These are phyloP conservation scores for Montipora efflorescens DNA, from an alignment of 64 coral and sea anemone genomes.

Conservation along the genomic window DNA sequence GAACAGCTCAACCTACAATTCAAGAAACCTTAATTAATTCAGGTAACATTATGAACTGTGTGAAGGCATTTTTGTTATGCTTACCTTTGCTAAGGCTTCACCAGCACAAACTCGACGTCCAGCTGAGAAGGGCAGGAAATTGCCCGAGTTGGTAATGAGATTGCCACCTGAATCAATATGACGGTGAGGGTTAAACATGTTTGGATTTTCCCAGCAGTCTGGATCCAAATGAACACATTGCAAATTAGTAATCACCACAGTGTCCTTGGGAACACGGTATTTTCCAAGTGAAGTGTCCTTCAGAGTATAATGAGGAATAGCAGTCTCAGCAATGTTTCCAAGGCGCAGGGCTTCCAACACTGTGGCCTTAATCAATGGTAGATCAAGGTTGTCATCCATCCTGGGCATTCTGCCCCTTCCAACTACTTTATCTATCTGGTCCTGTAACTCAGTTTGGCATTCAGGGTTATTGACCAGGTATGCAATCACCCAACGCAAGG, in stretches of 20 bases:
- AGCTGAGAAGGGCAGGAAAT: constrained; percentile 68
- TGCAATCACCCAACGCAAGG: constrained; percentile 62
- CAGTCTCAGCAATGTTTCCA: constrained; percentile 41
- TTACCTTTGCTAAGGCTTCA: constrained; percentile 69
- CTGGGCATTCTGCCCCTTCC: constrained; percentile 42
- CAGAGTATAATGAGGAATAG: constrained; percentile 59
- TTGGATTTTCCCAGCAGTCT: constrained; percentile 59
- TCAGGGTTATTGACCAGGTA: constrained; percentile 70
- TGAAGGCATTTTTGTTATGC: background rate
- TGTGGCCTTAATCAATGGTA: constrained; percentile 45
- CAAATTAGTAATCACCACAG: constrained; percentile 30
- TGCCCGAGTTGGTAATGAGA: constrained; percentile 43
- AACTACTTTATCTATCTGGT: constrained; percentile 51
- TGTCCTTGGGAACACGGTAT: constrained; percentile 70
- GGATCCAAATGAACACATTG: constrained; percentile 39
- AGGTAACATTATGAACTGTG: no score
- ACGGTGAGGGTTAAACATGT: constrained; percentile 44
- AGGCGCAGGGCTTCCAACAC: constrained; percentile 61
- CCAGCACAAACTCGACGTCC: constrained; percentile 74
- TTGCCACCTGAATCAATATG: constrained; percentile 60
- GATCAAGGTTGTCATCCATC: constrained; percentile 28
- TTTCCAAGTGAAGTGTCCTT: constrained; percentile 59
- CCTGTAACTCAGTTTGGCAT: constrained; percentile 57
- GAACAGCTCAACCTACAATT: constrained; percentile 46
- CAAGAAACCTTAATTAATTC: background rate